Conservation (phyloP, 2,888 invertebrate species). For the Sphaerophoria taeniata region DNA sequence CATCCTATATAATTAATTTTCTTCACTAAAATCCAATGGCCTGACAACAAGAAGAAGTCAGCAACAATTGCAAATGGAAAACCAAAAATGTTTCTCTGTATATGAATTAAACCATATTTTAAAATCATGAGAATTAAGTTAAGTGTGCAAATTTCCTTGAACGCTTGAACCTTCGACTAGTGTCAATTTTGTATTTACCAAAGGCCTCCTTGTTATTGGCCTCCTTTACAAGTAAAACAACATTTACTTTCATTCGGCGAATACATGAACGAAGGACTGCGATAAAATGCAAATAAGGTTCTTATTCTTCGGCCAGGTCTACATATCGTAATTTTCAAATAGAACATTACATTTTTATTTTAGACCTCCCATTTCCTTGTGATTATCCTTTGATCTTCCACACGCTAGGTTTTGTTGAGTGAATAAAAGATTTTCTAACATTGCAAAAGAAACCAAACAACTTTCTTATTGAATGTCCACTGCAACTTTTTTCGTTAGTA, state of each 20-base stretch:
- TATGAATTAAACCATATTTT: background rate
- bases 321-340: background rate
- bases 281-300: constrained; percentile 42
- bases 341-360: constrained; percentile 17
- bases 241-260: constrained; percentile 28
- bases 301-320: constrained; percentile 23
- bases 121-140: constrained; percentile 3
- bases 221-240: constrained; percentile 20
- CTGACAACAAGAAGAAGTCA: too few relatives aligned
- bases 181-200: constrained; percentile 7
- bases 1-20: too few relatives aligned
- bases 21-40: too few relatives aligned
- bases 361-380: background rate
- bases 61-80: too few relatives aligned
- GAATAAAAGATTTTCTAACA: background rate
- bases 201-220: constrained; percentile 9
- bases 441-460: constrained; percentile 8
- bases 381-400: constrained; percentile 31
- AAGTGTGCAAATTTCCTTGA: background rate
- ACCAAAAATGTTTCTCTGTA: too few relatives aligned
- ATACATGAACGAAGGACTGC: background rate
- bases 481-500: constrained; percentile 13
- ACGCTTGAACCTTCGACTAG: constrained; percentile 11
- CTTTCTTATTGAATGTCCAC: constrained; percentile 9
- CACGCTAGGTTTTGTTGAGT: background rate